Percentiles rank a stretch among this genome's conserved stretches.
Evolutionary conservation across 2,797 vertebrate genomes (phyloP).

Genomic region (Malacoraja senta): DNA sequence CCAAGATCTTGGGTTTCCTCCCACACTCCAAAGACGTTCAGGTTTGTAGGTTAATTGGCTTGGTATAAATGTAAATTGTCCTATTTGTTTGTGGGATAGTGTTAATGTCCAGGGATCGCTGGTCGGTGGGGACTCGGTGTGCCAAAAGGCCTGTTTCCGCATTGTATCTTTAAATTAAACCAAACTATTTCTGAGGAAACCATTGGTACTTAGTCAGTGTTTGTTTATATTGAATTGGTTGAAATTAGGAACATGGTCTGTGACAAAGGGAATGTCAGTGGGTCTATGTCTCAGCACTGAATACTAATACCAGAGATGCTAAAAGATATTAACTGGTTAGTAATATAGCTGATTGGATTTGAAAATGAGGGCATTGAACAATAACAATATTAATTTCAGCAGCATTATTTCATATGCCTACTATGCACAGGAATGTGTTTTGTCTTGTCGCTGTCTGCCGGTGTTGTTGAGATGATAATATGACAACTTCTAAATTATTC

Average conservation of each 20-base stretch:
- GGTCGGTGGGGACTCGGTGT: too few species aligned
- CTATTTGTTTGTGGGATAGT: too few species aligned
- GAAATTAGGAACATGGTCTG: neutral
- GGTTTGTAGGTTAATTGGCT: too few species aligned
- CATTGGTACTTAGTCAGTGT: neutral
- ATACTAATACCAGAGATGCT: neutral
- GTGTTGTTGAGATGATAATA: constrained; percentile 34
- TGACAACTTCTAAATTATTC: constrained; percentile 40
- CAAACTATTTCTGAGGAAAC: too few species aligned
- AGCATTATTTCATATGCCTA: neutral
- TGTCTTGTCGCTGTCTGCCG: neutral
- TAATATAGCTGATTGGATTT: neutral
- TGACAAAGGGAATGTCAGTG: neutral
- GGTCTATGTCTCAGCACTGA: neutral
- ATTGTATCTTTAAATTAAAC: too few species aligned
- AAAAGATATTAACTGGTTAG: neutral
- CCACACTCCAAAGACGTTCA: too few species aligned
- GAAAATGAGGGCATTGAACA: neutral
- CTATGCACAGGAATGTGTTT: neutral
- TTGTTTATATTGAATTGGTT: neutral
- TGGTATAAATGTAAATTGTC: too few species aligned
- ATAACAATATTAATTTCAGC: neutral
- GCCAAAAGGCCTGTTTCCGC: too few species aligned
- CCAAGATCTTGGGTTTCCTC: too few species aligned
- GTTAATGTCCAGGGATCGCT: too few species aligned